phyloP scores from a whole-genome alignment of 2,113 vertebrate species.

The Hemiprocne comata region DNA sequence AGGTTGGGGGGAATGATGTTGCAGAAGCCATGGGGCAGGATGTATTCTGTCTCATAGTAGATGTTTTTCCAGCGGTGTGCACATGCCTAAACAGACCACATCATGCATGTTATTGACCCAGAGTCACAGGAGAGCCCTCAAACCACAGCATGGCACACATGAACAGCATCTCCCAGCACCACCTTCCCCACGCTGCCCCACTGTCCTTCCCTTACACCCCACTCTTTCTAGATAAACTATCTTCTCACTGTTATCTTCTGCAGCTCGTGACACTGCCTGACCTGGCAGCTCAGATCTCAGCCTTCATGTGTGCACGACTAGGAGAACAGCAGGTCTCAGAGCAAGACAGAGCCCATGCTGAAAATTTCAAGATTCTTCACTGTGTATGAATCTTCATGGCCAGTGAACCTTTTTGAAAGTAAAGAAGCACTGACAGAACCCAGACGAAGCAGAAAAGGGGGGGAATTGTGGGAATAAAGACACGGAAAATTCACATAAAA shows the following conservation, averaged over 20 bases:
- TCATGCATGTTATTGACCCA: neutral
- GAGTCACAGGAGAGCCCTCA: neutral
- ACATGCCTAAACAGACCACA: slow-evolving; percentile 83
- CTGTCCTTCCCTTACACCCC: neutral
- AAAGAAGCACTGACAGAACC: neutral
- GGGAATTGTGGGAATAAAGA: neutral
- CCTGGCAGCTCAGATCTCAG: neutral
- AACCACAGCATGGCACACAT: rapidly evolving
- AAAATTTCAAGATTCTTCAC: neutral
- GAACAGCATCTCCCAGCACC: neutral
- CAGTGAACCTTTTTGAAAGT: neutral
- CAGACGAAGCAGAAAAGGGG: neutral
- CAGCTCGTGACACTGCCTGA: neutral
- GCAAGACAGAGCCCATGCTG: neutral
- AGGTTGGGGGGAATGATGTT: slow-evolving; percentile 90
- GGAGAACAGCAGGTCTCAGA: neutral
- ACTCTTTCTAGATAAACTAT: neutral
- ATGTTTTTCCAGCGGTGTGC: slow-evolving; percentile 99
- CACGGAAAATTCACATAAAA: neutral
- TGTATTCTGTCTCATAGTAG: slow-evolving; percentile 90
- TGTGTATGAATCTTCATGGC: neutral
- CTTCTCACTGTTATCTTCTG: neutral
- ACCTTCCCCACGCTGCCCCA: neutral
- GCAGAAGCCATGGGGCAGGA: slow-evolving; percentile 95
- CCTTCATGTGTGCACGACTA: neutral